Evolutionary conservation across 2,113 vertebrate species (phyloP), one percentile per base, ranked within the genome.

Genomic region (Cyprichromis sp.): DNA sequence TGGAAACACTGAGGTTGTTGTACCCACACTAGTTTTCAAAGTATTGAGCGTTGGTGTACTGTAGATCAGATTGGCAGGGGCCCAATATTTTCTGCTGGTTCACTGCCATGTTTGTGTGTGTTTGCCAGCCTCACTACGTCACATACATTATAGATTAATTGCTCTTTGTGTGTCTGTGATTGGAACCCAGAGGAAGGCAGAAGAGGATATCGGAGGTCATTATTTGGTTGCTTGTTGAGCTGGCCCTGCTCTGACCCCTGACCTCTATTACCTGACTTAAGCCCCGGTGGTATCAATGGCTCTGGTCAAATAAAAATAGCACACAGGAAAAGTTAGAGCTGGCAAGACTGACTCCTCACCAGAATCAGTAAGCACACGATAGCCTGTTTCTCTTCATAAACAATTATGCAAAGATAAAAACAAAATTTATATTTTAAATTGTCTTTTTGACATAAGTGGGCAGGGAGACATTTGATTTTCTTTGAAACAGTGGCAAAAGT

Each of bases 81-180:
- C 4, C 45, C 80, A 86, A 13, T 13, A 81, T 42, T 89, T 84
- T 80, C 63, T 38, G 59, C 81, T 89, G 85, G 80, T 80, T 81
- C 21, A 42, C 80, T 54, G 80, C 61, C 17, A 16, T 88, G 57
- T 68, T 38, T 40, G 36, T 81, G 29, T 84, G 55, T 54, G 17
- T 82, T 26, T 31, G 26, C 31, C n/a, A 45, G 66, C 40, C 45
- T 73, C 40, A 5, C 83, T 78, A 50, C 79, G n/a, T 63, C 53
- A 81, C 83, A 86, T 87, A 52, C 78, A 83, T 78, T 86, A 86
- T 89, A 24, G 84, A 91, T 88, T 87, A 82, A 87, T 47, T 82
- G 71, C 29, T 68, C 66, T 54, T 21, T 47, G 76, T 61, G 68
- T 82, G 42, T 71, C 80, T 85, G 52, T 88, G 92, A 90, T 86